A percentile compares a stretch with the other conserved stretches of the same genome.
Evolutionary conservation across 2,888 invertebrate species (phyloP).

Genomic region (Uloborus plumipes): DNA sequence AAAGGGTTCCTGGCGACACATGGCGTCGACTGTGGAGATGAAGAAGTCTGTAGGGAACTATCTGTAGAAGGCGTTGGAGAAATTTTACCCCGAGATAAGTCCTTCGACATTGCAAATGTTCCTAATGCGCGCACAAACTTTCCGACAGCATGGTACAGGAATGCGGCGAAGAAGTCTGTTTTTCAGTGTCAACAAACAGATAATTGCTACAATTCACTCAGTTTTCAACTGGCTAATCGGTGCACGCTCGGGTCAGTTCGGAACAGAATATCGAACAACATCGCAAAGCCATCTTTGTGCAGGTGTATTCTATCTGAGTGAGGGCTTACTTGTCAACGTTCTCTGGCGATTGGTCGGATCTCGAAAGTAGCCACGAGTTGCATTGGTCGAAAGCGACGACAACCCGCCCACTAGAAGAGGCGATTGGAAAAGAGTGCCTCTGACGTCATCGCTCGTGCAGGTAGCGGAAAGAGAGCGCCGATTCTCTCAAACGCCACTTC

Average conservation of each 20-base stretch:
- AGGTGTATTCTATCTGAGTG: slow-evolving; percentile 54
- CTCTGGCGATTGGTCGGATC: slow-evolving; percentile 48
- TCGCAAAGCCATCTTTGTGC: slow-evolving; percentile 58
- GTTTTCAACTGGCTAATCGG: neutral
- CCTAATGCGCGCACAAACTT: neutral
- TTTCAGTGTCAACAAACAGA: too few species aligned
- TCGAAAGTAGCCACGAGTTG: slow-evolving; percentile 47
- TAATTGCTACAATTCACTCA: slow-evolving; percentile 3
- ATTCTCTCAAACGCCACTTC: slow-evolving; percentile 53
- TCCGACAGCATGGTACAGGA: neutral
- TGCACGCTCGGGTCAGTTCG: slow-evolving; percentile 17
- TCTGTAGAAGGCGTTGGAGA: slow-evolving; percentile 56
- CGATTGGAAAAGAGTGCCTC: slow-evolving; percentile 54
- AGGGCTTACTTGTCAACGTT: slow-evolving; percentile 45
- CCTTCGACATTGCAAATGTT: slow-evolving; percentile 36
- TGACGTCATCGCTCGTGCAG: slow-evolving; percentile 55
- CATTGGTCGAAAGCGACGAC: slow-evolving; percentile 41
- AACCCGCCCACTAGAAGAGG: slow-evolving; percentile 51
- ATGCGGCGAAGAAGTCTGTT: too few species aligned
- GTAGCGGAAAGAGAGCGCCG: slow-evolving; percentile 44
- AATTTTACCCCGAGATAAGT: slow-evolving; percentile 50
- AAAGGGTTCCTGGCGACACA: slow-evolving; percentile 58
- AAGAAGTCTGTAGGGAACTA: slow-evolving; percentile 59
- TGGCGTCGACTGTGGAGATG: slow-evolving; percentile 47
- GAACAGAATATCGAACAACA: slow-evolving; percentile 38